These are phyloP conservation scores for Globicephala melas DNA, from an alignment of 2,113 vertebrate species.

Conservation along the genomic window DNA sequence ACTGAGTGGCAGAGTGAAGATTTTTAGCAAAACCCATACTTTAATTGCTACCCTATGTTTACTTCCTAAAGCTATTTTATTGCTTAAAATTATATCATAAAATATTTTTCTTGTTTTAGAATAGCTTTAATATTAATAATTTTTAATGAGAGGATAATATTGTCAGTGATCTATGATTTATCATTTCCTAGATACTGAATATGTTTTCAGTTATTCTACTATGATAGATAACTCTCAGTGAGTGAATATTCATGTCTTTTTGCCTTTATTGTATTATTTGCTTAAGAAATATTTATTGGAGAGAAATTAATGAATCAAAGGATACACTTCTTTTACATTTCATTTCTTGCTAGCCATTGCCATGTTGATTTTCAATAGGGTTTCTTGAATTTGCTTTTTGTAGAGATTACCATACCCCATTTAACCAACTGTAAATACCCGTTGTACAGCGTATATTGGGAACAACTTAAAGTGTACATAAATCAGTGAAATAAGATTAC, in stretches of 20 bases:
- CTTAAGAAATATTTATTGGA: conserved; percentile 16
- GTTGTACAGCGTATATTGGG: background rate
- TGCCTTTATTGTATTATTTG: conserved; percentile 3
- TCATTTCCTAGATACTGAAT: conserved; percentile 6
- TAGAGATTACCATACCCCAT: background rate
- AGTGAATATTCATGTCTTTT: background rate
- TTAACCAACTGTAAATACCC: background rate
- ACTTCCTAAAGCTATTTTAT: background rate
- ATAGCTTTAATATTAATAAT: background rate
- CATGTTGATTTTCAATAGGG: conserved; percentile 10
- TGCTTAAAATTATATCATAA: background rate
- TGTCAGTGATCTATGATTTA: background rate
- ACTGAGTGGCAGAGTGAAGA: background rate
- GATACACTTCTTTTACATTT: background rate
- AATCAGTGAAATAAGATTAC: background rate
- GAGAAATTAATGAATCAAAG: conserved; percentile 15
- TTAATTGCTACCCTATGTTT: background rate
- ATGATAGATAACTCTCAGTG: background rate
- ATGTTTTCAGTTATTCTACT: conserved; percentile 29
- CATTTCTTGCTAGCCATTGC: background rate
- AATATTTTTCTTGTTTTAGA: conserved; percentile 37
- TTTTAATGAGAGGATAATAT: conserved; percentile 3
- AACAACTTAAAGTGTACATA: background rate
- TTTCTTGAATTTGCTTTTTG: conserved; percentile 34
- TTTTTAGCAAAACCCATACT: conserved; percentile 19